These are phyloP conservation scores for Phylloscopus collybita DNA, from an alignment of 2,797 vertebrate species.

Conservation along the genomic window DNA sequence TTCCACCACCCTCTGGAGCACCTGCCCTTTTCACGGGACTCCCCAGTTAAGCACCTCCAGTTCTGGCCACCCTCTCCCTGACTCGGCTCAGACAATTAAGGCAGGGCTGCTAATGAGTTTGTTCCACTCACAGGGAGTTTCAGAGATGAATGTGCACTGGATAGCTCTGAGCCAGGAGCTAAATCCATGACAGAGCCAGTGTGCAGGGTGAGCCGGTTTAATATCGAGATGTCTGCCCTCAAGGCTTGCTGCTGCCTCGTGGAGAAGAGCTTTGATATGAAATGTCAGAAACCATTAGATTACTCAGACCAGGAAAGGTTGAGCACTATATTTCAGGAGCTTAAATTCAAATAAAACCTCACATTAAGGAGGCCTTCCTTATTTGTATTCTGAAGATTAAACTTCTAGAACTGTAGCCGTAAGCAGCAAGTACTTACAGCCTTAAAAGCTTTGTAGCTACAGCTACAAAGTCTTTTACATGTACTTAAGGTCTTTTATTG, in stretches of 20 bases:
- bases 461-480: not conserved
- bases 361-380: slow-evolving; percentile 23
- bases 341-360: slow-evolving; percentile 37
- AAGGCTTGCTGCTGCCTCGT: slow-evolving; percentile 37
- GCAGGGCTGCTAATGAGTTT: not conserved
- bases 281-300: slow-evolving; percentile 81
- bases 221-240: slow-evolving; percentile 49
- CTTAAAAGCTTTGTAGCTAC: slow-evolving; percentile 33
- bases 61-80: not conserved
- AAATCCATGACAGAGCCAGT: slow-evolving; percentile 40
- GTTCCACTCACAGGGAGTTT: not conserved
- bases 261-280: slow-evolving; percentile 65
- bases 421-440: not conserved
- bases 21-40: not conserved
- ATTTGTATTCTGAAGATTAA: slow-evolving; percentile 39
- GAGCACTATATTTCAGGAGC: slow-evolving; percentile 30
- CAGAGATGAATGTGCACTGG: not conserved
- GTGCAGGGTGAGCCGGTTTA: slow-evolving; percentile 58
- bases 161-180: slow-evolving; percentile 21
- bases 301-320: slow-evolving; percentile 60
- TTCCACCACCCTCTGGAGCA: not conserved
- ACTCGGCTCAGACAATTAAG: not conserved
- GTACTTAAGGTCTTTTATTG: not conserved
- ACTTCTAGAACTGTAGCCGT: not conserved
- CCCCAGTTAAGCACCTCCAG: not conserved